These are phyloP conservation scores for Puffinus mauretanicus DNA, from an alignment of 2,113 vertebrate species.

Conservation along the genomic window DNA sequence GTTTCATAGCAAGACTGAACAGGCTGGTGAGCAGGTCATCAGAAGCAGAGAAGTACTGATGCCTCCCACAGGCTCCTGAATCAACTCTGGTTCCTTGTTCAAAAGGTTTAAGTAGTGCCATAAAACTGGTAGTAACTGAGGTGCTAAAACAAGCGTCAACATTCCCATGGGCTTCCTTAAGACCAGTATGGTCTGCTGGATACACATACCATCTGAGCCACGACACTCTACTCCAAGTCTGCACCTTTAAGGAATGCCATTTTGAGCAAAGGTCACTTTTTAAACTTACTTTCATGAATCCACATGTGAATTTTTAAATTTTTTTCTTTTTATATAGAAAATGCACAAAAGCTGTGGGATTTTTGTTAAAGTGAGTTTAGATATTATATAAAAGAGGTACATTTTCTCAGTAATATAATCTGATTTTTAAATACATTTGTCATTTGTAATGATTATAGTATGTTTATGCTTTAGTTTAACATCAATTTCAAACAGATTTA, in stretches of 20 bases:
- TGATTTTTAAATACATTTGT: background rate
- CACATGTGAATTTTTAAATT: background rate
- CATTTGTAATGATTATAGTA: background rate
- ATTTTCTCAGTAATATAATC: background rate
- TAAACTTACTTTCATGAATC: background rate
- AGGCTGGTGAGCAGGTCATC: background rate
- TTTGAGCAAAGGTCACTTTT: background rate
- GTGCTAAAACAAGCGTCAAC: background rate
- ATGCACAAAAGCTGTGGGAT: background rate
- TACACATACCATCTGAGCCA: fast-evolving
- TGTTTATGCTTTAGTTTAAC: background rate
- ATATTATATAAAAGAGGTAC: fast-evolving
- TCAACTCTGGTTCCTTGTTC: background rate
- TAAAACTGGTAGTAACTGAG: background rate
- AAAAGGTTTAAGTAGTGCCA: background rate
- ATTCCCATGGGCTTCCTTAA: background rate
- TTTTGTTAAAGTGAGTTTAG: background rate
- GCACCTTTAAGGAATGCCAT: background rate
- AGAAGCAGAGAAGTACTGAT: background rate
- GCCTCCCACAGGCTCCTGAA: background rate
- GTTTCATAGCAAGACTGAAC: background rate
- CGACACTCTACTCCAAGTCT: background rate
- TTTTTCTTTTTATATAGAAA: background rate
- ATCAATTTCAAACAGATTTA: background rate
- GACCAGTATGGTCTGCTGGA: background rate